Evolutionary conservation across 2,113 vertebrate species (phyloP).

Genomic region (Microtus richardsoni): DNA sequence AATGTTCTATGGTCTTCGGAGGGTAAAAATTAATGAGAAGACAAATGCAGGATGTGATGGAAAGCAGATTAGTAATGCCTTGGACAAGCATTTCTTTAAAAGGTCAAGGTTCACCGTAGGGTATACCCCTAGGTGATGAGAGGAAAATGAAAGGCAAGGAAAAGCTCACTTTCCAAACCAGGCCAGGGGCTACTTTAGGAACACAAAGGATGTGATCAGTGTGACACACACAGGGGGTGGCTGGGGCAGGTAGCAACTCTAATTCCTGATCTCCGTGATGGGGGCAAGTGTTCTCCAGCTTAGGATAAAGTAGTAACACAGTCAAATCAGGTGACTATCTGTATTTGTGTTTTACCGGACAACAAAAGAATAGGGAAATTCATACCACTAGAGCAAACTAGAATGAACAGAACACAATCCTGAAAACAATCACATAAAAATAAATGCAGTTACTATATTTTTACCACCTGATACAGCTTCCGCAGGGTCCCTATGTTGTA

Average conservation of each 20-base stretch:
- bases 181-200: background rate
- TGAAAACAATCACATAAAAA: conserved; percentile 37
- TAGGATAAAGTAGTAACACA: background rate
- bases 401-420: background rate
- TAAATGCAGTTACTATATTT: background rate
- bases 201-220: background rate
- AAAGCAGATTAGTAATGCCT: background rate
- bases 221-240: background rate
- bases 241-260: background rate
- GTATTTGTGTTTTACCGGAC: background rate
- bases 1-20: background rate
- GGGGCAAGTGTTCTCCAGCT: background rate
- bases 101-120: background rate
- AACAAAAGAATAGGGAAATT: background rate
- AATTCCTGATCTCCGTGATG: background rate
- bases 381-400: background rate
- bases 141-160: background rate
- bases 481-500: background rate
- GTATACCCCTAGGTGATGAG: background rate
- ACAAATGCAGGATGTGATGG: rapidly evolving
- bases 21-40: background rate
- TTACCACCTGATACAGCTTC: background rate
- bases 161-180: background rate
- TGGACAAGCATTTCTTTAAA: background rate
- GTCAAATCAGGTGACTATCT: background rate